Evolutionary conservation across 2,113 vertebrate genomes (phyloP).

Genomic region (Larimichthys crocea): DNA sequence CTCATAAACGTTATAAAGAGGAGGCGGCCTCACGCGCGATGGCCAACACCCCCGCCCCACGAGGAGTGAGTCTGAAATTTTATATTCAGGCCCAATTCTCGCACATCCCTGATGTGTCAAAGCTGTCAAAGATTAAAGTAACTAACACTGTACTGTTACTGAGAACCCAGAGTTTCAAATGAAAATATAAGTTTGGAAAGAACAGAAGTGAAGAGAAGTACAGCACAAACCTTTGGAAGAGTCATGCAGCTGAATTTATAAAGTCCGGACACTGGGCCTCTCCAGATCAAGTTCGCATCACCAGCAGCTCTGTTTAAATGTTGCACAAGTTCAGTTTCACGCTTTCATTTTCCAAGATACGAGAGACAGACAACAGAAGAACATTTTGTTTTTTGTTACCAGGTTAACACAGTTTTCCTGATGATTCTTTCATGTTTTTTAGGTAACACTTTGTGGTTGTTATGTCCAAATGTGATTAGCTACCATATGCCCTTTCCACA

Average conservation of each 20-base stretch:
- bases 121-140: too few species aligned
- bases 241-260: background rate
- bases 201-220: background rate
- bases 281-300: background rate
- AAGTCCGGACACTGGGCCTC: background rate
- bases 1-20: constrained; percentile 95
- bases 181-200: background rate
- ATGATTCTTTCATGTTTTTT: too few species aligned
- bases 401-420: too few species aligned
- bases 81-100: background rate
- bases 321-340: too few species aligned
- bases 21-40: constrained; percentile 92
- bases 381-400: background rate
- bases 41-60: constrained; percentile 96
- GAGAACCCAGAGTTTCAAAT: background rate
- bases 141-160: background rate
- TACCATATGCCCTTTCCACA: too few species aligned
- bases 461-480: background rate
- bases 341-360: background rate
- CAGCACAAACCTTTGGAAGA: background rate
- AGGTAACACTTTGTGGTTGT: too few species aligned
- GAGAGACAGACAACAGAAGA: too few species aligned
- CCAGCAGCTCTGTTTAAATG: background rate
- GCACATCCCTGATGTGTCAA: background rate
- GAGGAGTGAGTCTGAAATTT: constrained; percentile 89